These are phyloP conservation scores for Salvelinus alpinus DNA, from an alignment of 2,113 vertebrate species.

Conservation along the genomic window DNA sequence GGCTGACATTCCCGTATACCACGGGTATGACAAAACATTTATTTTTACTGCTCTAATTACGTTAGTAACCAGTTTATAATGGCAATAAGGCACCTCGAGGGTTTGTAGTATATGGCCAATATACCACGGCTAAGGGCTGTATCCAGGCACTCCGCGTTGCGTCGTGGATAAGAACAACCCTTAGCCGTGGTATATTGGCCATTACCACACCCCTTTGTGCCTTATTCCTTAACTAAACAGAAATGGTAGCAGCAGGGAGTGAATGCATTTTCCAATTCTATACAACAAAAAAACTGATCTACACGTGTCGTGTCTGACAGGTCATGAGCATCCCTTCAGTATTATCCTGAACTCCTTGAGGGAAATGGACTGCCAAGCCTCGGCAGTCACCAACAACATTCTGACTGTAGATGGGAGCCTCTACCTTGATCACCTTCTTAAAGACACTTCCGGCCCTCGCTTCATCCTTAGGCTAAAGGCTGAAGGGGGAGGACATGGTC, in stretches of 20 bases:
- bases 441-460: constrained; percentile 62
- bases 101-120: no score
- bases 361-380: constrained; percentile 54
- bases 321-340: constrained; percentile 76
- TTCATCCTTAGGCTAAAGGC: constrained; percentile 73
- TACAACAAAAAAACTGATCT: background rate
- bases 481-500: constrained; percentile 60
- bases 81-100: no score
- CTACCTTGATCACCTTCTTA: constrained; percentile 62
- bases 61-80: no score
- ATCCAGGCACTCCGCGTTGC: no score
- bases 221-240: background rate
- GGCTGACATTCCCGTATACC: no score
- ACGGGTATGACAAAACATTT: no score
- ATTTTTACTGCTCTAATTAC: no score
- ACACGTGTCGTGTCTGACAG: constrained; percentile 41
- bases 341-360: constrained; percentile 64
- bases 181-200: no score
- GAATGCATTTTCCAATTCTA: background rate
- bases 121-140: no score
- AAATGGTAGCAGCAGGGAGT: background rate
- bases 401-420: constrained; percentile 43
- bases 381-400: constrained; percentile 50
- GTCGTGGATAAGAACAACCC: no score
- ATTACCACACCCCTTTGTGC: no score